Conservation (phyloP, 1,140 invertebrate species). For the Asobara japonica region DNA sequence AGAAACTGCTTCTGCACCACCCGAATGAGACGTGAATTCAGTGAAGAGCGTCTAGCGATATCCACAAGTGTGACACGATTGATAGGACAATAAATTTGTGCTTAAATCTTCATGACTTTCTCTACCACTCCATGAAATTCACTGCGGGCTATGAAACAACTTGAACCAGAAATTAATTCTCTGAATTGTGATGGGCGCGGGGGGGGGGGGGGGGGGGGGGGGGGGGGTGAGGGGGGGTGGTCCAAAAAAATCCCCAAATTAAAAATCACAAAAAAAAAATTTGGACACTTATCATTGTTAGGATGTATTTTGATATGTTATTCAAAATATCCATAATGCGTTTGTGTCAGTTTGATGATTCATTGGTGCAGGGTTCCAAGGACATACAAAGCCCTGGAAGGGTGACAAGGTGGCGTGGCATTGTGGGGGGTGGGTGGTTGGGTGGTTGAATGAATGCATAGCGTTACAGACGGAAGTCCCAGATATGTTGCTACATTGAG, state of each 20-base stretch:
- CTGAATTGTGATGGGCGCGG: no score
- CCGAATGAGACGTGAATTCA: not conserved
- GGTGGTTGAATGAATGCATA: constrained; percentile 7
- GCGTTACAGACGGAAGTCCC: constrained; percentile 54
- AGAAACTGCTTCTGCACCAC: not conserved
- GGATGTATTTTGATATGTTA: no score
- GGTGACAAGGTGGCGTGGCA: constrained; percentile 18
- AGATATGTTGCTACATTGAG: constrained; percentile 64
- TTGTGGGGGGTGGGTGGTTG: constrained; percentile 17
- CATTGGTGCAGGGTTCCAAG: not conserved
- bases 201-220: no score
- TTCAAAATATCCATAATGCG: not conserved
- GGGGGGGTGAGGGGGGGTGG: no score
- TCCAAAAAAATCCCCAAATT: no score
- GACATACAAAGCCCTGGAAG: constrained; percentile 9
- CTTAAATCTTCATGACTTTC: constrained; percentile 44
- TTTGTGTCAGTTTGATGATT: not conserved
- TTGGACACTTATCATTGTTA: no score
- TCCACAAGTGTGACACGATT: constrained; percentile 4
- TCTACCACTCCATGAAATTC: not conserved
- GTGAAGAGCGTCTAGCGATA: not conserved
- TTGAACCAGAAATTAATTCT: not conserved
- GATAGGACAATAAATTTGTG: constrained; percentile 45
- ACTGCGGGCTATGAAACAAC: not conserved
- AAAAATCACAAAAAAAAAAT: no score